A percentile compares a stretch with the other conserved stretches of the same genome.
Conservation (phyloP, 2,888 invertebrate genomes). For the Phyllotreta striolata region DNA sequence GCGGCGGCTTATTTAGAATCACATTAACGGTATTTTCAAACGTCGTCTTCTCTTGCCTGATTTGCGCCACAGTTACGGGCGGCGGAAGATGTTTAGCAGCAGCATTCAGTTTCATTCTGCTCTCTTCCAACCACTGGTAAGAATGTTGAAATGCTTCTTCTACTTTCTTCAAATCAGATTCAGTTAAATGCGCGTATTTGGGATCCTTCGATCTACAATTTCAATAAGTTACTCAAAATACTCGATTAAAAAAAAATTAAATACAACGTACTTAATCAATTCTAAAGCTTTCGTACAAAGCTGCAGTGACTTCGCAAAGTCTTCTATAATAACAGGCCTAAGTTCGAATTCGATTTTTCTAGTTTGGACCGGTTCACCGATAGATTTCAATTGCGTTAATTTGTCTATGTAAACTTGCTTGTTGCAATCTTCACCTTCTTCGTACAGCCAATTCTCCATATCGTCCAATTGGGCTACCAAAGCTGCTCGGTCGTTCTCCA, state of each 20-base stretch:
- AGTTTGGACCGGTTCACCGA: slow-evolving; percentile 90
- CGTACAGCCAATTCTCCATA: slow-evolving; percentile 97
- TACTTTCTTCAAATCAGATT: slow-evolving; percentile 83
- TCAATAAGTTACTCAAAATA: slow-evolving; percentile 12
- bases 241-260: slow-evolving; percentile 5
- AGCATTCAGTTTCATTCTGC: slow-evolving; percentile 71
- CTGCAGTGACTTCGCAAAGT: slow-evolving; percentile 79
- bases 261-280: slow-evolving; percentile 66
- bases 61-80: slow-evolving; percentile 79
- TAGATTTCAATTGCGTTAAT: slow-evolving; percentile 69
- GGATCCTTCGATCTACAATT: slow-evolving; percentile 69
- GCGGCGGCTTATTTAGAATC: slow-evolving; percentile 90
- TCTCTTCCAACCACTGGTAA: slow-evolving; percentile 83
- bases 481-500: slow-evolving; percentile 71
- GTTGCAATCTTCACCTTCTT: slow-evolving; percentile 93
- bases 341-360: slow-evolving; percentile 83
- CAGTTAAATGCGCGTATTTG: slow-evolving; percentile 81
- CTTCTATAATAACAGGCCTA: slow-evolving; percentile 81
- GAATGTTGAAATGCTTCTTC: slow-evolving; percentile 74
- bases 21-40: slow-evolving; percentile 70
- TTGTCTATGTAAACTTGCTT: slow-evolving; percentile 72
- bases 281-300: slow-evolving; percentile 83
- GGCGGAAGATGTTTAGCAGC: slow-evolving; percentile 77
- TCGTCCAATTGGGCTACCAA: slow-evolving; percentile 77
- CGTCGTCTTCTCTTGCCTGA: slow-evolving; percentile 80